phyloP scores from a whole-genome alignment of 2,113 vertebrate genomes.

The Tringa solitaria region DNA sequence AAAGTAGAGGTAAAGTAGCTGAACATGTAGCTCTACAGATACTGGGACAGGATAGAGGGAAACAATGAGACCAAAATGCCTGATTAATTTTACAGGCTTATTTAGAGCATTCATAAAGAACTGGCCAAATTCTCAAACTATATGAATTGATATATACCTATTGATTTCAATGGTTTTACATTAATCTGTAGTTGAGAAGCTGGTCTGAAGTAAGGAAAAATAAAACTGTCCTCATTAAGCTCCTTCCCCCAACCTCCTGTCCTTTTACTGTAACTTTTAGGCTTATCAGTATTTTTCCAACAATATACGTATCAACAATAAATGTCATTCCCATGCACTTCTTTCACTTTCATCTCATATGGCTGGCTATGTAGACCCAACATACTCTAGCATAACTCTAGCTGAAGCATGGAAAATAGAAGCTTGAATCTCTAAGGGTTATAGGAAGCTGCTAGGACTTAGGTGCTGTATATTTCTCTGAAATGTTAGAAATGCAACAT shows the following conservation, averaged over 20 bases:
- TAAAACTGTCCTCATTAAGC: neutral
- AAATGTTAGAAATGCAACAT: conserved; percentile 32
- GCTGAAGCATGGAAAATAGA: conserved; percentile 57
- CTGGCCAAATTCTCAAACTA: neutral
- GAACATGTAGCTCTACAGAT: conserved; percentile 33
- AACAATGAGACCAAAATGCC: conserved; percentile 11
- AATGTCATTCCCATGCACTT: neutral
- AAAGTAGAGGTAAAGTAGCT: conserved; percentile 34
- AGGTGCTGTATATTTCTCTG: conserved; percentile 46
- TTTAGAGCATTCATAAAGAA: neutral
- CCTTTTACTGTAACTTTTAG: conserved; percentile 54
- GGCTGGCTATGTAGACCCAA: conserved; percentile 26
- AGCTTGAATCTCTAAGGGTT: conserved; percentile 30
- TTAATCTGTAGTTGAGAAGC: conserved; percentile 28
- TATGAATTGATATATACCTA: neutral
- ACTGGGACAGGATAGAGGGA: conserved; percentile 53
- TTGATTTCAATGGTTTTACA: neutral
- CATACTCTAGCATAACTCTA: conserved; percentile 40
- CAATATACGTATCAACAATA: conserved; percentile 10
- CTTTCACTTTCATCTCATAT: conserved; percentile 4
- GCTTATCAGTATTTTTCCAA: conserved; percentile 34
- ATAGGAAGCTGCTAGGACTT: conserved; percentile 59
- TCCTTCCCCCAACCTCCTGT: neutral
- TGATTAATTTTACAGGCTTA: neutral
- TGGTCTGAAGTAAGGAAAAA: conserved; percentile 4